These are phyloP conservation scores for Astyanax mexicanus DNA, from an alignment of 2,797 vertebrate genomes.

Conservation along the genomic window DNA sequence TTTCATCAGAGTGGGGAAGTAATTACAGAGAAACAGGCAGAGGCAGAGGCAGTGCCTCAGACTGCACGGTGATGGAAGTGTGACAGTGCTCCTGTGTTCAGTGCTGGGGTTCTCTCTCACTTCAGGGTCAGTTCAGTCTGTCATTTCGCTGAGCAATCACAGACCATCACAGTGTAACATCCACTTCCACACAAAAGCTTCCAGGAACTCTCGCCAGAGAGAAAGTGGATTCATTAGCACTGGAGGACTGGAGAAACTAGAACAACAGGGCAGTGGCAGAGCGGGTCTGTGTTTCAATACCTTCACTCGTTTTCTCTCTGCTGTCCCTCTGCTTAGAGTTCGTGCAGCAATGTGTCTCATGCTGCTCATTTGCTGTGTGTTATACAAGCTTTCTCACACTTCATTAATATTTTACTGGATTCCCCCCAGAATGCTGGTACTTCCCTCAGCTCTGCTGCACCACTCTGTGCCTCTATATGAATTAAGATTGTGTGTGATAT, in stretches of 20 bases:
- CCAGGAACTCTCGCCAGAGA: background rate
- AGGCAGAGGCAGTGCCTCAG: background rate
- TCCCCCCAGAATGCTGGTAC: conserved; percentile 26
- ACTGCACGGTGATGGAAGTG: conserved; percentile 1
- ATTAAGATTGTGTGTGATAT: background rate
- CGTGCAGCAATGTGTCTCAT: background rate
- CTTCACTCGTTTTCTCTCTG: background rate
- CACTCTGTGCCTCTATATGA: background rate
- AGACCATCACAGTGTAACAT: background rate
- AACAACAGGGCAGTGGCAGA: background rate
- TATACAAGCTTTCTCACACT: conserved; percentile 41
- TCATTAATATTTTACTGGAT: conserved; percentile 51
- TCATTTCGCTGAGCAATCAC: background rate
- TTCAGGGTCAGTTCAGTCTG: conserved; percentile 13
- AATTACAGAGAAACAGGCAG: conserved; percentile 8
- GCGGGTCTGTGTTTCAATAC: background rate
- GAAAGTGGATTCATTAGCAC: conserved; percentile 12
- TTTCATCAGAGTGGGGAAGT: background rate
- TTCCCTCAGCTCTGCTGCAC: conserved; percentile 13
- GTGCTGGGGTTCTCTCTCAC: conserved; percentile 13
- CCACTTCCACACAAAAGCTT: background rate
- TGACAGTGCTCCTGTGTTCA: conserved; percentile 28
- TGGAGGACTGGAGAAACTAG: background rate
- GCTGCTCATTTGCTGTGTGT: conserved; percentile 20
- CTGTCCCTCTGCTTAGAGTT: background rate